A percentile compares a stretch with the other conserved stretches of the same genome.
Evolutionary conservation across 2,797 vertebrate species (phyloP).

Genomic region (Sternotherus odoratus): DNA sequence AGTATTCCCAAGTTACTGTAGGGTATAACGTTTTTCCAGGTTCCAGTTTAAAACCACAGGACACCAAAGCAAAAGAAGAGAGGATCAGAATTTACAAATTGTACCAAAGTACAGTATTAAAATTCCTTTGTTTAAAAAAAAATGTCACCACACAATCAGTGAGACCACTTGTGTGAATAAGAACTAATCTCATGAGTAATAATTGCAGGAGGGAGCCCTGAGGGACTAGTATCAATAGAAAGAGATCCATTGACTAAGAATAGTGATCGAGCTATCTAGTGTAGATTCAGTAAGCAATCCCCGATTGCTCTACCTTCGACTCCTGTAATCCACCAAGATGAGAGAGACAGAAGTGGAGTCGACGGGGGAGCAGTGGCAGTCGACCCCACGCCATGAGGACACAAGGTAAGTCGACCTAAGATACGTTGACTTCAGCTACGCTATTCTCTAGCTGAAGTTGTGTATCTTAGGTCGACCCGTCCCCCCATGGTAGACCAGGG

Average conservation of each 20-base stretch:
- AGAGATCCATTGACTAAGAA: accelerated
- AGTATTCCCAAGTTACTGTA: background rate
- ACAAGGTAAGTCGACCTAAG: too few species aligned
- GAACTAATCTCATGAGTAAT: accelerated
- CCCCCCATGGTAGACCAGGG: too few species aligned
- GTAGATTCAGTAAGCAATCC: too few species aligned
- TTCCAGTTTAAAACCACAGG: background rate
- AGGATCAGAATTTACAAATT: background rate
- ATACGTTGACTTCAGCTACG: too few species aligned
- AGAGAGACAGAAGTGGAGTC: too few species aligned
- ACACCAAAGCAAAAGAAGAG: background rate
- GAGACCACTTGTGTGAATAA: background rate
- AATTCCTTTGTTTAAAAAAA: background rate
- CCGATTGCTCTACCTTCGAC: too few species aligned
- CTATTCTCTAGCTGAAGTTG: too few species aligned
- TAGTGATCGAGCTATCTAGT: too few species aligned
- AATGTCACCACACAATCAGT: background rate
- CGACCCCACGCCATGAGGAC: too few species aligned
- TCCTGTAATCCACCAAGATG: too few species aligned
- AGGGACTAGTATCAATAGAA: accelerated
- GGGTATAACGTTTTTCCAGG: background rate
- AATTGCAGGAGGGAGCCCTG: background rate
- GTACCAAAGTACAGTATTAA: background rate
- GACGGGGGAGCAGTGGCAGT: too few species aligned
- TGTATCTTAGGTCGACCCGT: too few species aligned